Percentiles rank a stretch among this genome's conserved stretches.
phyloP scores from a whole-genome alignment of 2,888 invertebrate genomes.

The Eurytoma adleriae region DNA sequence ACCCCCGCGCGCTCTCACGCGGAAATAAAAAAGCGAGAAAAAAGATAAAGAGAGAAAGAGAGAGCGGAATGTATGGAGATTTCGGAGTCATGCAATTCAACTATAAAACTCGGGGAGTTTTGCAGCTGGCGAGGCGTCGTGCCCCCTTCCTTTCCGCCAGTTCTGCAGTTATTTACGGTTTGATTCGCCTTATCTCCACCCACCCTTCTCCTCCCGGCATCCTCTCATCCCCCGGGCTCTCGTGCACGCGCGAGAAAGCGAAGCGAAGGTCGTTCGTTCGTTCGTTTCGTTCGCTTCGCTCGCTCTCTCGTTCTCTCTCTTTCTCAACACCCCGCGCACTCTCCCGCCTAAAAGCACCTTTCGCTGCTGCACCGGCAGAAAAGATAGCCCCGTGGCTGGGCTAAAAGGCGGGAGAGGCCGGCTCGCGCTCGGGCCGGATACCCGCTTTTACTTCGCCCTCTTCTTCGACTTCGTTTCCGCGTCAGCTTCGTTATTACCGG shows the following conservation, averaged over 20 bases:
- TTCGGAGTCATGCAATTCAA: conserved; percentile 75
- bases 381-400: conserved; percentile 25
- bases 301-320: background rate
- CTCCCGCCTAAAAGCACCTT: conserved; percentile 55
- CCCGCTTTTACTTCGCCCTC: conserved; percentile 64
- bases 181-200: conserved; percentile 75
- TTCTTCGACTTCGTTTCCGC: conserved; percentile 64
- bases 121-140: conserved; percentile 73
- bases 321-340: conserved; percentile 53
- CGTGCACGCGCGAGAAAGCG: conserved; percentile 51
- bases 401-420: conserved; percentile 55
- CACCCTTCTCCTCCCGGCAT: conserved; percentile 62
- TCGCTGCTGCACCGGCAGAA: conserved; percentile 44
- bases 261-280: conserved; percentile 54
- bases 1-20: conserved; percentile 29
- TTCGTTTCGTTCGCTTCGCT: conserved; percentile 17
- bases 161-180: conserved; percentile 76
- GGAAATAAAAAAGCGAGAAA: conserved; percentile 55
- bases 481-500: conserved; percentile 63
- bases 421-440: conserved; percentile 58
- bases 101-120: conserved; percentile 75
- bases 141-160: conserved; percentile 68
- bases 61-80: conserved; percentile 71
- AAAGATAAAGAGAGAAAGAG: conserved; percentile 55
- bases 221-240: conserved; percentile 47